phyloP scores from a whole-genome alignment of 2,113 vertebrate genomes.

The Herpailurus yagouaroundi region DNA sequence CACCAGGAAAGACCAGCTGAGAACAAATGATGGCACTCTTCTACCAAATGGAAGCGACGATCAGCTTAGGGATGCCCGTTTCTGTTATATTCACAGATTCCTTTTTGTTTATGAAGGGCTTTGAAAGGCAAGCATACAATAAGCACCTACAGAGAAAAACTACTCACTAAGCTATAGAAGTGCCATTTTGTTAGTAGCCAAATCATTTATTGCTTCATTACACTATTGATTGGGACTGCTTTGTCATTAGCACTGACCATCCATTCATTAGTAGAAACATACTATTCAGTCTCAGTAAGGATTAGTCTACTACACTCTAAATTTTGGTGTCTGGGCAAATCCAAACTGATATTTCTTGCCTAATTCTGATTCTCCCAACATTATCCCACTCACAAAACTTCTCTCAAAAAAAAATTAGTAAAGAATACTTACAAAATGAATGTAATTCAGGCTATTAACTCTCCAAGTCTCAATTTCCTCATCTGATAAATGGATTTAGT shows the following conservation, averaged over 20 bases:
- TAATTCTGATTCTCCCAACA: background rate
- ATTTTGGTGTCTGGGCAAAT: background rate
- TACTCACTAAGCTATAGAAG: background rate
- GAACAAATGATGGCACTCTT: background rate
- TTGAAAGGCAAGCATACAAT: background rate
- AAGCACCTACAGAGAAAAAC: background rate
- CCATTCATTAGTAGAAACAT: background rate
- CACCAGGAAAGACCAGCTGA: background rate
- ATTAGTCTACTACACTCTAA: background rate
- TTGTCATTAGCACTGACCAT: background rate
- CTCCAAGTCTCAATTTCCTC: background rate
- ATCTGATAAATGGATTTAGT: slow-evolving; percentile 24
- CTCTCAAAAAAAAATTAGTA: background rate
- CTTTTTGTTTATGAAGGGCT: background rate
- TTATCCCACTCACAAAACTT: background rate
- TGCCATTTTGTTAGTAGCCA: background rate
- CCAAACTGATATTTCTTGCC: background rate
- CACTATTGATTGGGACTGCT: background rate
- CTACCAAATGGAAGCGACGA: background rate
- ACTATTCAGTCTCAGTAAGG: background rate
- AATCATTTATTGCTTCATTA: slow-evolving; percentile 12
- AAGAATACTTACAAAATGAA: slow-evolving; percentile 15
- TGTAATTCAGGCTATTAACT: background rate
- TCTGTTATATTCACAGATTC: background rate
- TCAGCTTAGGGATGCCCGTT: background rate